Evolutionary conservation across 2,113 vertebrate species (phyloP).

Genomic region (Eubucco bourcierii): DNA sequence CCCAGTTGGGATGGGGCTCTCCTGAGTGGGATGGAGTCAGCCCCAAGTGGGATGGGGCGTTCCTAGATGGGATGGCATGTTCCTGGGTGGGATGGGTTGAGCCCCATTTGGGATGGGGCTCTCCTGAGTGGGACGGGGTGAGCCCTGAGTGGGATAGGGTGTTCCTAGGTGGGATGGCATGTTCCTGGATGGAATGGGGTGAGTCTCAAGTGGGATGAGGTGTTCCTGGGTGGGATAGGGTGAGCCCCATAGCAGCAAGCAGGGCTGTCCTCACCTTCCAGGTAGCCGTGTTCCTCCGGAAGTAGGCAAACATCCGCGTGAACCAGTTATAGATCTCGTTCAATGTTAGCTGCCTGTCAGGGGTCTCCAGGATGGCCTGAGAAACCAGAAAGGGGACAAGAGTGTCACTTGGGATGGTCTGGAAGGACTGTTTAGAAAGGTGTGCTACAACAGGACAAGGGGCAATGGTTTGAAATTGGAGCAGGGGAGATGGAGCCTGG

Average conservation of each 20-base stretch:
- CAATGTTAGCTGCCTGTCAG: constrained; percentile 97
- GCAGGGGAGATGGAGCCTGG: no score
- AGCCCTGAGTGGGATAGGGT: background rate
- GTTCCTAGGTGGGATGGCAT: background rate
- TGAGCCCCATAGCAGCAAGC: background rate
- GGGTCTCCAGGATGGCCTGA: constrained; percentile 97
- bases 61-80: no score
- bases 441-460: no score
- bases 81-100: no score
- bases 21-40: background rate
- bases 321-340: constrained; percentile 99
- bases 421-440: no score
- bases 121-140: background rate
- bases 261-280: constrained; percentile 89
- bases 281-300: constrained; percentile 98
- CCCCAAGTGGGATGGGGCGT: background rate
- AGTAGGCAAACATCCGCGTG: constrained; percentile 99
- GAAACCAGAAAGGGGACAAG: background rate
- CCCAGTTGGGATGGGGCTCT: background rate
- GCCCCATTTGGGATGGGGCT: no score
- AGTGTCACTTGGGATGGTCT: background rate
- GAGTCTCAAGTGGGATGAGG: background rate
- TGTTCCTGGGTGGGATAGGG: background rate
- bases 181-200: no score
- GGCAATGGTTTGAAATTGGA: no score